Conservation (phyloP, 2,113 vertebrate species). For the Circaetus gallicus region DNA sequence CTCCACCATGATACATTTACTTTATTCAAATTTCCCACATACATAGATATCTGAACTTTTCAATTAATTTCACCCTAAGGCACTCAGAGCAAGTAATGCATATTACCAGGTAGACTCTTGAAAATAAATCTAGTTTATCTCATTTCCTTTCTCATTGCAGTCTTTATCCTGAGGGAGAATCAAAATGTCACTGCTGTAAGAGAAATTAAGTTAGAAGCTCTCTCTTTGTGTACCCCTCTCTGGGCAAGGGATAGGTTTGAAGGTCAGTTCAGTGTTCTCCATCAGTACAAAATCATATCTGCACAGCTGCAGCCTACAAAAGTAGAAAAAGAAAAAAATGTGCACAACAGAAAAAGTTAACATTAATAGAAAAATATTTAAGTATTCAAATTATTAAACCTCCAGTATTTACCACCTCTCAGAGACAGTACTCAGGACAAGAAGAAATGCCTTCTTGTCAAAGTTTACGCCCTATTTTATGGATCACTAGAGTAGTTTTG, state of each 20-base stretch:
- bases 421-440: not conserved
- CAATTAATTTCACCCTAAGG: not conserved
- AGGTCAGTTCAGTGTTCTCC: constrained; percentile 82
- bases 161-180: constrained; percentile 26
- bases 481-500: not conserved
- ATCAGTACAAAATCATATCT: constrained; percentile 83
- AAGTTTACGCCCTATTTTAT: not conserved
- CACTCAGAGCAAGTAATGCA: not conserved
- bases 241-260: constrained; percentile 79
- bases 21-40: not conserved
- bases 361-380: not conserved
- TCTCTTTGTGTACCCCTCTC: not conserved
- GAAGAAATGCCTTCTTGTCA: not conserved
- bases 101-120: not conserved
- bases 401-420: not conserved
- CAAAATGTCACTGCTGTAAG: not conserved
- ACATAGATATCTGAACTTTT: not conserved
- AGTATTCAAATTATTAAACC: not conserved
- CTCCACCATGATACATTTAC: not conserved
- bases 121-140: constrained; percentile 16
- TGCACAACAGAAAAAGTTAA: not conserved
- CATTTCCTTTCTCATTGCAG: not conserved
- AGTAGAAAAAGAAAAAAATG: not conserved
- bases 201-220: not conserved
- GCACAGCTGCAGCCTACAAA: constrained; percentile 76